Base-by-base conservation (phyloP, 2,888 invertebrate genomes). In the Orchestes rusci region DNA sequence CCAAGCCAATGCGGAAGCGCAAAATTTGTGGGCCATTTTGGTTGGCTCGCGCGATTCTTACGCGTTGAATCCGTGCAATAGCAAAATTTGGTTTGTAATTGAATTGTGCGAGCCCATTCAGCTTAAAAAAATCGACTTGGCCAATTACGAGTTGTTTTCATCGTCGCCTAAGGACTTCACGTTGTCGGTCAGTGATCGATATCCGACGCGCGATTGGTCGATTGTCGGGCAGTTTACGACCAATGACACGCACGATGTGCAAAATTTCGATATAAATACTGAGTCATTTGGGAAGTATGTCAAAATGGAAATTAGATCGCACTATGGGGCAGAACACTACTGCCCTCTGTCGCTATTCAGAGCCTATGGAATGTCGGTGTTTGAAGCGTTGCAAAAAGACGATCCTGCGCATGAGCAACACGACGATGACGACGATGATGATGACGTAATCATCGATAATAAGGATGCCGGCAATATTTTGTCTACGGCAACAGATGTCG, bases 81-180 rank as follows among this genome's bases (percentile, higher is more conserved):
- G 84, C 58, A 80, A 87, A 45, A 84, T 90, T 51, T 93, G 95
- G 94, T 92, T 99, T 68, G 83, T 96, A 18, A 87, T 99, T 2
- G 97, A 99, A 70, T 76, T 99, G 2, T 99, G 99, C 71, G 99
- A 99, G 65, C 89, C 95, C 3, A 87, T 99, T 50, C 95, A 95
- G 70, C 88, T 94, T 3, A 90, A 88, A 66, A 87, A 85, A 70
- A 83, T 99, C 50, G 95, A 97, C 60, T 72, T 99, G 56, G 99
- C 95, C 2, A 99, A 99, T 69, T 92, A 93, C 65, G 99, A 99
- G 69, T 72, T 99, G 47, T 99, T 99, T 70, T 96, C 97, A 4
- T 97, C 96, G 0, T 88, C 90, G 17, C 96, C 96, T 10, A 88
- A 88, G 67, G 89, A 92, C 52, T 87, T 99, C 64, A 80, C 84